Conservation (phyloP, 2,797 vertebrate species). For the Pipistrellus pipistrellus region DNA sequence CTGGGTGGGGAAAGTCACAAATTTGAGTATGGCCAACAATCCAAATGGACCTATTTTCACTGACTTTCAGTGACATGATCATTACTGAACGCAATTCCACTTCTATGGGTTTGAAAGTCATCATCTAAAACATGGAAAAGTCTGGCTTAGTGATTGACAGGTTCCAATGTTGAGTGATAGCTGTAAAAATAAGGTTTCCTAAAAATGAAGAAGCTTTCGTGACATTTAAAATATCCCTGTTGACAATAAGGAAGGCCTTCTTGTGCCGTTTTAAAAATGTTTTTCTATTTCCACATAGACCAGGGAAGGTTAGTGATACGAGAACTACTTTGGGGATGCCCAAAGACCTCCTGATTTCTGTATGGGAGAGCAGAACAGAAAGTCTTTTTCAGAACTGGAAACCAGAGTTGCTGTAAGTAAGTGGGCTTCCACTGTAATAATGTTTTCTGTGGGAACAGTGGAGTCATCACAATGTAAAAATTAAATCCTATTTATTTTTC, state of each 20-base stretch:
- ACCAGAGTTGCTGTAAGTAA: not conserved
- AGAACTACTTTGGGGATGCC: not conserved
- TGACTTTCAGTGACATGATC: not conserved
- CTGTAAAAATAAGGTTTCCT: slow-evolving; percentile 35
- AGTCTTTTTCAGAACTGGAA: not conserved
- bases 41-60: not conserved
- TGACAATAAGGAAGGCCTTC: not conserved
- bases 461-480: not conserved
- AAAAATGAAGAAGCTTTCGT: not conserved
- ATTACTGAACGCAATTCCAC: not conserved
- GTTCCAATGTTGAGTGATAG: not conserved
- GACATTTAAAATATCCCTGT: not conserved
- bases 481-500: slow-evolving; percentile 1
- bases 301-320: not conserved
- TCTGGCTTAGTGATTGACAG: not conserved
- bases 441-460: not conserved
- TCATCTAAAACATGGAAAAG: not conserved
- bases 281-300: not conserved
- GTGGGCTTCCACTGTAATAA: not conserved
- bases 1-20: not conserved
- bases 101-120: not conserved
- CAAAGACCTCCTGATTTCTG: not conserved
- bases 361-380: not conserved
- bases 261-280: not conserved
- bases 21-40: not conserved